Percentiles rank a stretch among this genome's conserved stretches.
phyloP scores from a whole-genome alignment of 2,113 vertebrate species.

The Silurus meridionalis region DNA sequence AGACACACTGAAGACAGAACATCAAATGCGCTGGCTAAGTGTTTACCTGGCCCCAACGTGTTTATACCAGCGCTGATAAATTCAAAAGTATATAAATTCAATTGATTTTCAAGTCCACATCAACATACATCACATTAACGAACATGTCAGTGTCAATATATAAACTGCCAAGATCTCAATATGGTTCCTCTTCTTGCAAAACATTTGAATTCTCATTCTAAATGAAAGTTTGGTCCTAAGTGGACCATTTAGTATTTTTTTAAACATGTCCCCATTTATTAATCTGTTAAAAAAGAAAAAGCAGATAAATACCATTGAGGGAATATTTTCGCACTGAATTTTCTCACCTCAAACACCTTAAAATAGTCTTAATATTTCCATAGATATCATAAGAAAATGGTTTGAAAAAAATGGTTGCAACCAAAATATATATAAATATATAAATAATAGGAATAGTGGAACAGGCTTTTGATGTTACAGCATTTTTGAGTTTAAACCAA shows the following conservation, averaged over 20 bases:
- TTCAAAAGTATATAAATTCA: no score
- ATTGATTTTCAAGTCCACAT: no score
- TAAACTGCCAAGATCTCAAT: background rate
- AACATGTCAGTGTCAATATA: constrained; percentile 49
- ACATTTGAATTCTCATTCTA: background rate
- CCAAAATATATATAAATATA: no score
- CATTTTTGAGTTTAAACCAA: background rate
- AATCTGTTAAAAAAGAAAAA: no score
- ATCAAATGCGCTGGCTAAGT: constrained; percentile 60
- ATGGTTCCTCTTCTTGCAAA: background rate
- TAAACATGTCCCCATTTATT: background rate
- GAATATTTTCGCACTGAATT: background rate
- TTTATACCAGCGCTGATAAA: background rate
- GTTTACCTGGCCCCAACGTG: constrained; percentile 8
- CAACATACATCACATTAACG: no score
- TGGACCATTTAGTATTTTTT: background rate
- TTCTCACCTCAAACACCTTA: background rate
- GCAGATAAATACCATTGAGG: no score
- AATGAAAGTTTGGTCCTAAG: background rate
- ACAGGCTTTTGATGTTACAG: background rate
- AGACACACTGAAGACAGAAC: constrained; percentile 61
- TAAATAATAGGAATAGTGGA: no score
- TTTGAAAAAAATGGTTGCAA: no score
- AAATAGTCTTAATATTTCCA: background rate
- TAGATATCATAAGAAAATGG: background rate